Conservation (phyloP, 2,888 invertebrate species). For the Lasioglossum zephyrum region DNA sequence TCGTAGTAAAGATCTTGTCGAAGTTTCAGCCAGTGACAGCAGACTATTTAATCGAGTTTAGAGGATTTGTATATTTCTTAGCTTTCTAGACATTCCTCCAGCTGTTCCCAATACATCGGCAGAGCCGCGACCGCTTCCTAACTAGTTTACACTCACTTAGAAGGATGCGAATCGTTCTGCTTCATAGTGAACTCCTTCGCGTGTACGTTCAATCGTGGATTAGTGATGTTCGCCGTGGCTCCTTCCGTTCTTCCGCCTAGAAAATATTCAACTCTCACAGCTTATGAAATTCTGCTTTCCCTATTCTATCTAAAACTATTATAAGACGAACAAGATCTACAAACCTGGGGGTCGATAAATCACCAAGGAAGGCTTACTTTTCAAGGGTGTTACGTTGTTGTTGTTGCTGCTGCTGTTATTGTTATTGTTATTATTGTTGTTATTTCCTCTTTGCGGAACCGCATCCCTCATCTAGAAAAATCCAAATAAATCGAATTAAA, state of each 20-base stretch:
- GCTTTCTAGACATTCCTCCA: slow-evolving; percentile 30
- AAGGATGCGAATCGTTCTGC: slow-evolving; percentile 85
- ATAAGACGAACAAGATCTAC: not conserved
- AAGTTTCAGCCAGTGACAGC: not conserved
- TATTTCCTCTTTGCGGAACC: slow-evolving; percentile 89
- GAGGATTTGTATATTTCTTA: not conserved
- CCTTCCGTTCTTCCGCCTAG: slow-evolving; percentile 72
- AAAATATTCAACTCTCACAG: not conserved
- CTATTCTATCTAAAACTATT: not conserved
- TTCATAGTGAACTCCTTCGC: slow-evolving; percentile 96
- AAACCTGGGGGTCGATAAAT: slow-evolving; percentile 95
- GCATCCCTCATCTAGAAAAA: slow-evolving; percentile 86
- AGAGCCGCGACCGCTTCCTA: slow-evolving; percentile 23
- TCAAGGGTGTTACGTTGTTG: slow-evolving; percentile 87
- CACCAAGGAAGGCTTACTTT: slow-evolving; percentile 93
- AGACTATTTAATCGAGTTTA: not conserved
- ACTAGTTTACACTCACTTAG: slow-evolving; percentile 79
- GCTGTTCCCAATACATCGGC: slow-evolving; percentile 23
- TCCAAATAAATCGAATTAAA: not conserved
- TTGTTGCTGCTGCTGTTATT: not conserved
- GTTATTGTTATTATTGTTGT: slow-evolving; percentile 32
- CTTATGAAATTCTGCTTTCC: not conserved
- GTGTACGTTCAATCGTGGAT: slow-evolving; percentile 92
- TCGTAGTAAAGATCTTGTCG: not conserved
- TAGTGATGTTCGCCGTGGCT: slow-evolving; percentile 76